Conservation (phyloP, 1,140 invertebrate species). For the Drosophila bipectinata region DNA sequence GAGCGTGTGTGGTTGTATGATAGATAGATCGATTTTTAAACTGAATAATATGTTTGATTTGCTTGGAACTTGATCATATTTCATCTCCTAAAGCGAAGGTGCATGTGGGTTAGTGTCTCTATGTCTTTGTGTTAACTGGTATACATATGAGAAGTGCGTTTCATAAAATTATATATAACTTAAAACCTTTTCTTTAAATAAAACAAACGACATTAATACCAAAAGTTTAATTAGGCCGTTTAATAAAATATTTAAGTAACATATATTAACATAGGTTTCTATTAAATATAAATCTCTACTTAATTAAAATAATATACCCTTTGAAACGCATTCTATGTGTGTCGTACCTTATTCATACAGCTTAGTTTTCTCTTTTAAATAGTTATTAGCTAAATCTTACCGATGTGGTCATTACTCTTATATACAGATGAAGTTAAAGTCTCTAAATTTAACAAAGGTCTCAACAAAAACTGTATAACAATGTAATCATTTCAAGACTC, state of each 20-base stretch:
- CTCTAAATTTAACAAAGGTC: constrained; percentile 20
- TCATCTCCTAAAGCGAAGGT: constrained; percentile 24
- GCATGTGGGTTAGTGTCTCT: constrained; percentile 10
- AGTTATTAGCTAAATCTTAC: constrained; percentile 32
- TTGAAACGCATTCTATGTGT: constrained; percentile 25
- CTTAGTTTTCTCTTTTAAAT: constrained; percentile 15
- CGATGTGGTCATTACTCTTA: constrained; percentile 26
- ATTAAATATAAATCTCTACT: too few species aligned
- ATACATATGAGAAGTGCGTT: constrained; percentile 39
- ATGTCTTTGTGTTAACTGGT: constrained; percentile 37
- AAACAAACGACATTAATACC: background rate
- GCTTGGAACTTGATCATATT: constrained; percentile 65
- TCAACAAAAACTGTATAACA: constrained; percentile 44
- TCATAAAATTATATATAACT: background rate
- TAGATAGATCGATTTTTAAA: constrained; percentile 29
- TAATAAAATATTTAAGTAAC: too few species aligned
- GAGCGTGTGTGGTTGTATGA: constrained; percentile 24
- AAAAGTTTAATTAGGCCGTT: too few species aligned
- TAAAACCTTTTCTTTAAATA: background rate
- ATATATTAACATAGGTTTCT: too few species aligned
- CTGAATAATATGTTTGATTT: constrained; percentile 49
- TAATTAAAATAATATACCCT: too few species aligned
- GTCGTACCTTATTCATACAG: constrained; percentile 4
- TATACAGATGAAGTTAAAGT: constrained; percentile 43
- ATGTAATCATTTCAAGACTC: constrained; percentile 40